Evolutionary conservation across 2,113 vertebrate species (phyloP).

Genomic region (Pangasianodon gigas): DNA sequence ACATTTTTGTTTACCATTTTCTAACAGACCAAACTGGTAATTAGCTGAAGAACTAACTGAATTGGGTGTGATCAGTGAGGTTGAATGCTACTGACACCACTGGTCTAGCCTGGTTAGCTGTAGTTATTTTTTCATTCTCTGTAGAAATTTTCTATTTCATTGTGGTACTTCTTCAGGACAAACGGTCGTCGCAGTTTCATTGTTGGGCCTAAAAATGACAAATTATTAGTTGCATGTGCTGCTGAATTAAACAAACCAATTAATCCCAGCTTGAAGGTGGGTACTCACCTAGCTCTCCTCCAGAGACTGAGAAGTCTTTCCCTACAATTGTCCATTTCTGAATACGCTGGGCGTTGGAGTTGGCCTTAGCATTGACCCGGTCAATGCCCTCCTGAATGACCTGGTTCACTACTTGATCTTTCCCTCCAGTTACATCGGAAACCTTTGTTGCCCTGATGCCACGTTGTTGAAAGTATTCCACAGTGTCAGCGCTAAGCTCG

Average conservation of each 20-base stretch:
- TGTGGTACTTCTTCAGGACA: constrained; percentile 78
- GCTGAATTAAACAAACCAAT: neutral
- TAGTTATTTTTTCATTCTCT: constrained; percentile 46
- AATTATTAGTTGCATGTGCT: neutral
- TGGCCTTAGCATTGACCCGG: constrained; percentile 74
- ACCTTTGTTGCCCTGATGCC: constrained; percentile 80
- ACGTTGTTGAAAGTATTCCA: constrained; percentile 77
- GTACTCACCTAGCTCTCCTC: constrained; percentile 84
- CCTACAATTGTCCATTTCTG: constrained; percentile 82
- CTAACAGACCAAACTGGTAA: neutral
- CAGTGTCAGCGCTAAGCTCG: constrained; percentile 75
- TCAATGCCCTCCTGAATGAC: constrained; percentile 82
- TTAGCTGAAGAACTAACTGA: neutral
- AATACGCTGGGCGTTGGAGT: constrained; percentile 79
- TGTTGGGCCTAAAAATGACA: constrained; percentile 76
- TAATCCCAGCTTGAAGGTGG: neutral
- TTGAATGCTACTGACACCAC: neutral
- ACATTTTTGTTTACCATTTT: neutral
- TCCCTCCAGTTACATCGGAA: constrained; percentile 73
- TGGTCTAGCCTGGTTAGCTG: neutral
- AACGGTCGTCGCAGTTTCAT: constrained; percentile 82
- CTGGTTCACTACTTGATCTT: constrained; percentile 71
- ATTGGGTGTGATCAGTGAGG: neutral
- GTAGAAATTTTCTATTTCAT: constrained; percentile 78
- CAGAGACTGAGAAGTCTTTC: constrained; percentile 84